Conservation (phyloP, 2,113 vertebrate species). For the Aptenodytes patagonicus region DNA sequence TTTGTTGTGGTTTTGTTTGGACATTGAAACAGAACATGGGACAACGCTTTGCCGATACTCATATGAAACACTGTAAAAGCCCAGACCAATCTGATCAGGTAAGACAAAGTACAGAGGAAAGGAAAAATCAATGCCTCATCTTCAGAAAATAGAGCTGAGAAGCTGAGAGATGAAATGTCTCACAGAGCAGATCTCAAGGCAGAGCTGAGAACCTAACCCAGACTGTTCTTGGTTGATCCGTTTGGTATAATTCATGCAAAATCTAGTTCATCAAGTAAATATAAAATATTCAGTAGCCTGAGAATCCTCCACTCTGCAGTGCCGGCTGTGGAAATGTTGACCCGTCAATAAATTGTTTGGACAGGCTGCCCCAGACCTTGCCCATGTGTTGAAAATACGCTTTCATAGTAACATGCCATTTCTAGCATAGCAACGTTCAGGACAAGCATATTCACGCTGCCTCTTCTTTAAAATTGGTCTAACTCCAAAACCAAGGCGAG, state of each 20-base stretch:
- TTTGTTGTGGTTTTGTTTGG: neutral
- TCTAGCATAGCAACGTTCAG: neutral
- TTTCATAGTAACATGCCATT: neutral
- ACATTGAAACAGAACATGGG: neutral
- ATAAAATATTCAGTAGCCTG: neutral
- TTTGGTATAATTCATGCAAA: slow-evolving; percentile 23
- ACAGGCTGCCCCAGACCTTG: neutral
- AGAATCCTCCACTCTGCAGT: neutral
- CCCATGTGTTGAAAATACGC: neutral
- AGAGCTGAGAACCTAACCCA: neutral
- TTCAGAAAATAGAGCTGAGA: neutral
- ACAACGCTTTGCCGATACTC: neutral
- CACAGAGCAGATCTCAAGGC: neutral
- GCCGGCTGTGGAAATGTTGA: neutral
- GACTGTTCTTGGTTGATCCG: neutral
- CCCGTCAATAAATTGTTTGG: neutral
- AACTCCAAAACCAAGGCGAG: neutral
- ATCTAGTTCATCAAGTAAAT: neutral
- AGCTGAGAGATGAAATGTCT: neutral
- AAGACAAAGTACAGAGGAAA: neutral
- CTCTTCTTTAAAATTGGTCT: neutral
- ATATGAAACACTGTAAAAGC: neutral
- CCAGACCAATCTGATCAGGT: neutral
- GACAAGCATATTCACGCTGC: rapidly evolving
- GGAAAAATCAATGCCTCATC: neutral